Evolutionary conservation across 2,888 invertebrate species (phyloP).

Genomic region (Tortricodes alternella): DNA sequence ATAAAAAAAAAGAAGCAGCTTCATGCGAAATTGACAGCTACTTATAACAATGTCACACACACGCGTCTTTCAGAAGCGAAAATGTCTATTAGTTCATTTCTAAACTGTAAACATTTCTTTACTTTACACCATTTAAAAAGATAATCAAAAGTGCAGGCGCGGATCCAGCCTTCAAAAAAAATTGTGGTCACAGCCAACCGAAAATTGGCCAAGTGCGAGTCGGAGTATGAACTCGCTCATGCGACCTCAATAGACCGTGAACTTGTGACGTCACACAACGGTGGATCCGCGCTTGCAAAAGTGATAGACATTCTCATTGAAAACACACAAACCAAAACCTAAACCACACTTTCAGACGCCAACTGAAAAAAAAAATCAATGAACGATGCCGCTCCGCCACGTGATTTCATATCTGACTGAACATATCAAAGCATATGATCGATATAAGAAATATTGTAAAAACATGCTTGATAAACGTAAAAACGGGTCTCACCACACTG

Average conservation of each 20-base stretch:
- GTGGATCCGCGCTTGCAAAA: too few species aligned
- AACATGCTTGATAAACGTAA: conserved; percentile 63
- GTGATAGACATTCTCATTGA: conserved; percentile 9
- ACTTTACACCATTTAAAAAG: neutral
- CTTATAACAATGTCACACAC: conserved; percentile 18
- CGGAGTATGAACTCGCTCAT: too few species aligned
- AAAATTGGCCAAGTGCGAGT: too few species aligned
- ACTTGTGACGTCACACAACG: neutral
- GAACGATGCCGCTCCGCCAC: conserved; percentile 11
- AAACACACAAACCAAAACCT: conserved; percentile 17
- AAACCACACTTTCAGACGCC: conserved; percentile 15
- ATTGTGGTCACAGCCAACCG: too few species aligned
- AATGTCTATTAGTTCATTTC: conserved; percentile 2
- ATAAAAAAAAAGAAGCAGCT: neutral
- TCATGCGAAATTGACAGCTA: neutral
- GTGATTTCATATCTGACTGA: conserved; percentile 13
- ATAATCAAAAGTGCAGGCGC: too few species aligned
- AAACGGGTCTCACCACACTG: conserved; percentile 73
- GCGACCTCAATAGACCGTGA: too few species aligned
- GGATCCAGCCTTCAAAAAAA: too few species aligned
- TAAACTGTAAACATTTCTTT: neutral
- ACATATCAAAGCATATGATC: conserved; percentile 28
- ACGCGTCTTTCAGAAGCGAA: conserved; percentile 16
- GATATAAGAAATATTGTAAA: conserved; percentile 35
- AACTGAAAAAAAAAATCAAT: conserved; percentile 13